Base-by-base conservation (phyloP, 2,888 invertebrate genomes). In the Cremastinae sp. region DNA sequence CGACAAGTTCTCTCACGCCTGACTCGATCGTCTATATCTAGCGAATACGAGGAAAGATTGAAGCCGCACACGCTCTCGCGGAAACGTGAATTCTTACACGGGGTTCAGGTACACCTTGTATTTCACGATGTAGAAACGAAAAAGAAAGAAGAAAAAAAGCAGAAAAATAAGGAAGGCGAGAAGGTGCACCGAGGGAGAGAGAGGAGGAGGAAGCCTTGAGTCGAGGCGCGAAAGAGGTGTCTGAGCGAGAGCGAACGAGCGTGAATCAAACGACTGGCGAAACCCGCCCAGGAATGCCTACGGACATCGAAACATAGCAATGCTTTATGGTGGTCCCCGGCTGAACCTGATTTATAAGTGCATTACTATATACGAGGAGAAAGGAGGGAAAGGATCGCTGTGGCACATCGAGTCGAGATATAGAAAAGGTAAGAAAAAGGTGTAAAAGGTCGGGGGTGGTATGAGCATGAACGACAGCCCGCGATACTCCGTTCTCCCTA, bases 301-400 rank as follows among this genome's bases (percentile, higher is more conserved):
- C 87, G 86, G 87, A 88, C 89, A 89, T 89, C 89, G 88, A 88
- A 89, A 89, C 89, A 89, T 89, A 86, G 89, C 89, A 88, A 89
- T 89, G 89, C 89, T 89, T 89, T 89, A 89, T 89, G 89, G 89
- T 89, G 89, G 89, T 89, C 89, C 88, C 80, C 83, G 85, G 85
- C 88, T 89, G 89, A 89, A 89, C 89, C 87, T 89, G 89, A 89
- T 89, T 89, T 89, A 89, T 89, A 89, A 88, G 89, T 89, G 89
- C 89, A 89, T 89, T 89, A 89, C 89, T 83, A 84, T 84, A 85
- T 83, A 47, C 22, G 37, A 28, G 43, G 39, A 53, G 64, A 16
- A 62, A 59, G 62, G 58, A 39, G 65, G 74, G 56, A 59, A 71
- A 70, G 45, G 22, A 56, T 51, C 28, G 18, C 35, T 10, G 55